Evolutionary conservation across 2,113 vertebrate species (phyloP), one percentile per base, ranked within the genome.

Genomic region (Pithys albifrons): DNA sequence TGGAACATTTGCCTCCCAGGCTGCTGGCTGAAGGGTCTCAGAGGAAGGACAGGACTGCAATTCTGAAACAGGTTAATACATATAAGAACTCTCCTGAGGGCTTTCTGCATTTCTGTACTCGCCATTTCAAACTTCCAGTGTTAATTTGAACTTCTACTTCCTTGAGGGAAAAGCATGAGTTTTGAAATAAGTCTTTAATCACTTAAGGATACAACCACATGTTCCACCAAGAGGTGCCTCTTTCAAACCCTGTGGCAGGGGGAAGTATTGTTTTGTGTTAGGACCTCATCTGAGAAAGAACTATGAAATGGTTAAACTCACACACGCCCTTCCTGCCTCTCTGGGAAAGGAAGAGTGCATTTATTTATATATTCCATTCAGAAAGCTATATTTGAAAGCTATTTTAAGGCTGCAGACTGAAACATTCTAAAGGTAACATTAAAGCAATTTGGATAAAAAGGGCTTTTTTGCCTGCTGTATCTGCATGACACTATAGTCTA

Each of bases 311-410:
- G 90, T 95, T 94, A 93, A 93, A 80, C 55, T n/a, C 78, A 70
- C 12, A 90, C 88, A 96, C 95, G 85, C 96, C 96, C 96, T 95
- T 96, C 95, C 95, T 94, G 93, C 75, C 90, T 91, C 90, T 64
- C 93, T 94, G 93, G 90, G 96, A 97, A 96, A 96, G 90, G 93
- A 96, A 94, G 92, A 94, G 65, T 91, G 76, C 72, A 81, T 94
- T 93, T 96, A 94, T 96, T 95, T 96, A 81, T 94, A 92, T 81
- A 65, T 54, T 85, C 92, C 76, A 75, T 93, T 96, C 83, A 89
- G 66, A 95, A 88, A 90, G 85, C 91, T 94, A 3, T 72, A 96
- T 84, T 94, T 65, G 76, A 93, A 95, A 92, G 92, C 85, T 96
- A 96, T 96, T 96, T 94, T 95, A 92, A 73, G 95, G 27, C 45